Evolutionary conservation across 2,113 vertebrate species (phyloP).

Genomic region (Clarias magur): DNA sequence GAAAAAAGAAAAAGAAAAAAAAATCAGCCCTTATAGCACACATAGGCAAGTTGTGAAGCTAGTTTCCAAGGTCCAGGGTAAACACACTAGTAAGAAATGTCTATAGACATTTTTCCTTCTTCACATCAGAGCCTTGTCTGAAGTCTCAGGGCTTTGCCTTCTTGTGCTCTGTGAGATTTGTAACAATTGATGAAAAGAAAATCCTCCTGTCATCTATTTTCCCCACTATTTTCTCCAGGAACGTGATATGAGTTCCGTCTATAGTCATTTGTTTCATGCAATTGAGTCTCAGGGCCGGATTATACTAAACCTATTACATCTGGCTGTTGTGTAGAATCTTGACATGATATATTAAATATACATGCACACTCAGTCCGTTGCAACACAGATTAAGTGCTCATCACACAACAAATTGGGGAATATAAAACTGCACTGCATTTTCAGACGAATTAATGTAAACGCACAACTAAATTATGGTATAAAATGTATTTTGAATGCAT

Average conservation of each 20-base stretch:
- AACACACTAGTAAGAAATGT: neutral
- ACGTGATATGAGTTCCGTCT: conserved; percentile 3
- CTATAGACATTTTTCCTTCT: neutral
- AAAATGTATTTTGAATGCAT: neutral
- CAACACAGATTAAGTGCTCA: neutral
- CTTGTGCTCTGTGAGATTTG: neutral
- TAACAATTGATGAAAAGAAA: neutral
- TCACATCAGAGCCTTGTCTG: neutral
- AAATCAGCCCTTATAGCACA: neutral
- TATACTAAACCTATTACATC: neutral
- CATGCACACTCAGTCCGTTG: neutral
- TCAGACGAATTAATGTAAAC: neutral
- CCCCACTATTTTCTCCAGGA: neutral
- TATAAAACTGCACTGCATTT: neutral
- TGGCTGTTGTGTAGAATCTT: neutral
- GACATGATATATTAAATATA: neutral
- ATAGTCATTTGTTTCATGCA: neutral
- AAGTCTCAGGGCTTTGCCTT: neutral
- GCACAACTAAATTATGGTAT: neutral
- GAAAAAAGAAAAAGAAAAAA: neutral
- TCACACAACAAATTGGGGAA: neutral
- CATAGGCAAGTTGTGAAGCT: neutral
- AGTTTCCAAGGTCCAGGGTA: neutral
- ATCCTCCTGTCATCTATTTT: neutral
- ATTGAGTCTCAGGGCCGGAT: neutral